Percentiles rank a stretch among this genome's conserved stretches.
Conservation (phyloP, 1,140 invertebrate genomes). For the Muscidifurax raptorellus region DNA sequence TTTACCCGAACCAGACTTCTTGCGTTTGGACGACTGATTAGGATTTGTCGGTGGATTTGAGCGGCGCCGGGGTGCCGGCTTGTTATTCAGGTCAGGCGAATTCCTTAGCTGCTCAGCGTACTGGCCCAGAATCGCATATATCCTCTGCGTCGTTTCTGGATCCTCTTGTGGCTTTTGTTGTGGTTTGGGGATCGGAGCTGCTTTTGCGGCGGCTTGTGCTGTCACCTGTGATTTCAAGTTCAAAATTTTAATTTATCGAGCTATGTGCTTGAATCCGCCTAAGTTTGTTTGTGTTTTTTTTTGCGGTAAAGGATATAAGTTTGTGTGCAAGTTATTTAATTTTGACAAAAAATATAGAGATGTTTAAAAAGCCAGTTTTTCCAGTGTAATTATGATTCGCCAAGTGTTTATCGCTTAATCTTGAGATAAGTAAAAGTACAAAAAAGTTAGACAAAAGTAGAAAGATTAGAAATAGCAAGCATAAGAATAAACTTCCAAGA, state of each 20-base stretch:
- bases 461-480: neutral
- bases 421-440: neutral
- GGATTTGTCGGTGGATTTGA: constrained; percentile 86
- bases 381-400: neutral
- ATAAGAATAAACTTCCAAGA: neutral
- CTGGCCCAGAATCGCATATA: constrained; percentile 87
- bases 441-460: neutral
- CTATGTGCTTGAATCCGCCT: constrained; percentile 55
- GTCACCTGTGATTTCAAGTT: constrained; percentile 56
- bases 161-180: constrained; percentile 87
- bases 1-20: constrained; percentile 81
- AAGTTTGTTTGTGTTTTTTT: neutral
- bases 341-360: neutral
- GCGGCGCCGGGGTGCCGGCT: constrained; percentile 84
- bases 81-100: constrained; percentile 87
- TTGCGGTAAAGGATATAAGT: neutral
- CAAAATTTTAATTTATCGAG: constrained; percentile 13
- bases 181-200: constrained; percentile 81
- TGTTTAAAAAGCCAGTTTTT: neutral
- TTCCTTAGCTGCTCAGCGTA: constrained; percentile 88
- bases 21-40: constrained; percentile 82
- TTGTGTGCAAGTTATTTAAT: neutral
- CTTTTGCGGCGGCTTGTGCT: constrained; percentile 78
- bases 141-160: constrained; percentile 87
- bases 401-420: neutral